Evolutionary conservation across 2,113 vertebrate species (phyloP), one percentile per base, ranked within the genome.

Genomic region (Asarcornis scutulata): DNA sequence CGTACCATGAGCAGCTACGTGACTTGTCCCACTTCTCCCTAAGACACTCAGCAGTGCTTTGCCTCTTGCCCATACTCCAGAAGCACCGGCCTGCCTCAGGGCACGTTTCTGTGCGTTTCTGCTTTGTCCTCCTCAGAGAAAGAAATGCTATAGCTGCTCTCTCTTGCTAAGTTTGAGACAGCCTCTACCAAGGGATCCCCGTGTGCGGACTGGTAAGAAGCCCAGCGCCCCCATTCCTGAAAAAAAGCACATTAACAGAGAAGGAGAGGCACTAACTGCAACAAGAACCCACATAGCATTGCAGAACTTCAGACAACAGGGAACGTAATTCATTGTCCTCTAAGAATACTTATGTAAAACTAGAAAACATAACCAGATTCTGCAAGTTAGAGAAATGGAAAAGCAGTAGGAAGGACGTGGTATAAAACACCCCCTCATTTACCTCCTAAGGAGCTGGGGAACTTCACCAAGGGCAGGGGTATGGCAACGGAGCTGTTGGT

Each of bases 201-300:
- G 3, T 0, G 0, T 12, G 38, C 5, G 16, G 22, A 14, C 42
- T 26, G 32, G 29, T 23, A 29, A 60, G 32, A 69, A 12, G 15
- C 10, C 14, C 50, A n/a, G 32, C 44, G 31, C 26, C 55, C 55
- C 29, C 25, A 7, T n/a, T 36, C 32, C 29, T 15, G 40, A 38
- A 26, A 14, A 40, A 59, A 74, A 23, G 6, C 25, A 31, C n/a
- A 6, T 15, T 5, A 31, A 46, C 55, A 67, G 63, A 42, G 86
- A 58, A n/a, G 7, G 44, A n/a, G 34, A 75, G 58, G 46, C 38
- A 8, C 40, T 17, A 52, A 21, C 8, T 48, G 36, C 68, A 40
- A 44, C 52, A 66, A 46, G 34, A 25, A 56, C 46, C 40, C 81
- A 36, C 40, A 10, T 1, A 36, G 63, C 40, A 73, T 16, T 50